phyloP scores from a whole-genome alignment of 2,113 vertebrate species.

The Zapornia atra region DNA sequence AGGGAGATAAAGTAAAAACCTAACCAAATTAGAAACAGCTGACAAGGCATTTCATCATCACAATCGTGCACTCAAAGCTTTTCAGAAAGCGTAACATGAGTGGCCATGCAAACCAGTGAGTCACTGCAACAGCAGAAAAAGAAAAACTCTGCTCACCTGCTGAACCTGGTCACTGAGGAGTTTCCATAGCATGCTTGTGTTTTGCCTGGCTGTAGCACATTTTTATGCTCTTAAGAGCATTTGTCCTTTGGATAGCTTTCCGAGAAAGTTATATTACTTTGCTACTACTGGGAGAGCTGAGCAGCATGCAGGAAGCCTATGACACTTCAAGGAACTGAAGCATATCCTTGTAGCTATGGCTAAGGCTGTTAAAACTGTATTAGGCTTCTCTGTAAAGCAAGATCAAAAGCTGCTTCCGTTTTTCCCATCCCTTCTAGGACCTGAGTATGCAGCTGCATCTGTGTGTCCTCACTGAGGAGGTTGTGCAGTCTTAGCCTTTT shows the following conservation, averaged over 20 bases:
- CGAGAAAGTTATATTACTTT: not conserved
- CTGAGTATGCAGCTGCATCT: not conserved
- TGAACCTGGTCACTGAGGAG: not conserved
- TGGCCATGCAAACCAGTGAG: not conserved
- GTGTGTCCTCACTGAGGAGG: not conserved
- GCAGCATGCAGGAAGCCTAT: not conserved
- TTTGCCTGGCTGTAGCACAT: not conserved
- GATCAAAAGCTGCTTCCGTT: not conserved
- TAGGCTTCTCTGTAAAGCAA: not conserved
- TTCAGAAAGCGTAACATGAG: not conserved
- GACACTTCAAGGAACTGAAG: not conserved
- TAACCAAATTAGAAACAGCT: not conserved
- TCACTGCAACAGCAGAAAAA: not conserved
- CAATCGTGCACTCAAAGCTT: not conserved
- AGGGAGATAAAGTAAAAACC: not conserved
- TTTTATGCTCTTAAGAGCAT: not conserved
- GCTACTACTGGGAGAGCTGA: not conserved
- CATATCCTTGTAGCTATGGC: not conserved
- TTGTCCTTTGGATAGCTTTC: not conserved
- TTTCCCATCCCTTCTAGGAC: not conserved
- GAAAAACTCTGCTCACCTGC: not conserved
- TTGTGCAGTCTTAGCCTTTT: not conserved
- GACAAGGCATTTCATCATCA: not conserved
- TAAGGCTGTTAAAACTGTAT: not conserved
- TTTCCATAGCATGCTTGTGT: not conserved